Percentiles rank a stretch among this genome's conserved stretches.
phyloP scores from a whole-genome alignment of 2,888 invertebrate species.

The Oscheius myriophilus region DNA sequence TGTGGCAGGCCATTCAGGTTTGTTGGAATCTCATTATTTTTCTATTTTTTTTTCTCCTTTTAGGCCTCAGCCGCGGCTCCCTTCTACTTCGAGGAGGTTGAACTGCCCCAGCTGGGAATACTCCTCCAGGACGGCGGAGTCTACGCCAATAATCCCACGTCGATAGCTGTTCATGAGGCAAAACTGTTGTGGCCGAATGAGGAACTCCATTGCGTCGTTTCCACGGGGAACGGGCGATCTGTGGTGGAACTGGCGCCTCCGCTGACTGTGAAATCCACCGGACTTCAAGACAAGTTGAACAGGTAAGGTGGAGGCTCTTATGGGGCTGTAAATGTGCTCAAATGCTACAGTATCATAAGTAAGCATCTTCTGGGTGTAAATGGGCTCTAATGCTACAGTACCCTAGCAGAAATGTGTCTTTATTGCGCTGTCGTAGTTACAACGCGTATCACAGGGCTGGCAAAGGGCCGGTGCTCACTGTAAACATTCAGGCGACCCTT shows the following conservation, averaged over 20 bases:
- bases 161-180: constrained; percentile 83
- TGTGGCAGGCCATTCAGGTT: constrained; percentile 52
- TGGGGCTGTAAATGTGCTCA: neutral
- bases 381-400: too few relatives aligned
- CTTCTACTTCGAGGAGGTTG: constrained; percentile 87
- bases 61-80: constrained; percentile 91
- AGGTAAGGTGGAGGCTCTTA: neutral
- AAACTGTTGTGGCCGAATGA: constrained; percentile 83
- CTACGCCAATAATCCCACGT: constrained; percentile 19
- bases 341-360: too few relatives aligned
- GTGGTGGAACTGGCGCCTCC: constrained; percentile 62
- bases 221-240: constrained; percentile 81
- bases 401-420: too few relatives aligned
- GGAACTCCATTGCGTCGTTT: constrained; percentile 82
- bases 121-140: constrained; percentile 67
- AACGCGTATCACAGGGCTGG: too few relatives aligned
- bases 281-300: constrained; percentile 47
- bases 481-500: too few relatives aligned
- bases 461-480: too few relatives aligned
- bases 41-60: too few relatives aligned
- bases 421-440: too few relatives aligned
- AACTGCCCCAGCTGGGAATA: constrained; percentile 72
- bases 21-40: too few relatives aligned
- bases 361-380: too few relatives aligned
- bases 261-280: constrained; percentile 42